A percentile compares a stretch with the other conserved stretches of the same genome.
phyloP scores from a whole-genome alignment of 2,113 vertebrate genomes.

The Okapia johnstoni region DNA sequence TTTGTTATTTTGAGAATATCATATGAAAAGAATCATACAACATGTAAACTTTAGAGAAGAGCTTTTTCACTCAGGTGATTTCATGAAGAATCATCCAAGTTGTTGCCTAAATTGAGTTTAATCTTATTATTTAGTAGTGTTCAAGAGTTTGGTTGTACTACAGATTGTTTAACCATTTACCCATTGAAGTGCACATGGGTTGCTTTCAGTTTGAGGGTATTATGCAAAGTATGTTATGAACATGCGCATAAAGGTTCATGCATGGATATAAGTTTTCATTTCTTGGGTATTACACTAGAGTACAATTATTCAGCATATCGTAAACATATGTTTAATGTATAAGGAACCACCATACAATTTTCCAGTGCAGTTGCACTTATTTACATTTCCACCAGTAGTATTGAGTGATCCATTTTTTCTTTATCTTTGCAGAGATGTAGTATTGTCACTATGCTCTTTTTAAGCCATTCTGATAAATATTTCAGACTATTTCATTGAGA shows the following conservation, averaged over 20 bases:
- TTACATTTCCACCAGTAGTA: neutral
- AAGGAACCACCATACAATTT: neutral
- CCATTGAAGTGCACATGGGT: neutral
- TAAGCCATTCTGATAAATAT: neutral
- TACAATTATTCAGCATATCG: neutral
- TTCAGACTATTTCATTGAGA: neutral
- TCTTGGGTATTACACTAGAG: neutral
- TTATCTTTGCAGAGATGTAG: neutral
- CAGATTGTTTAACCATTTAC: neutral
- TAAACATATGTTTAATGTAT: neutral
- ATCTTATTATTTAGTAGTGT: neutral
- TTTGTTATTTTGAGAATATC: no score
- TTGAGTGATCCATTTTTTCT: neutral
- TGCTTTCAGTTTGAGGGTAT: neutral
- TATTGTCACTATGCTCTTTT: neutral
- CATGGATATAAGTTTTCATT: neutral
- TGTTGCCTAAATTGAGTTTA: neutral
- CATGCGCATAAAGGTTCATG: neutral
- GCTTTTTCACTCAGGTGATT: neutral
- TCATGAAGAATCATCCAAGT: neutral
- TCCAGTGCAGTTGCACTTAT: neutral
- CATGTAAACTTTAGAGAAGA: neutral
- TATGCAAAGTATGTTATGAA: neutral
- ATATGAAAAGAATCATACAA: no score
- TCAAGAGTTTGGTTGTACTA: neutral